Conservation (phyloP, 2,888 invertebrate species). For the Prosopocoilus inquinatus region DNA sequence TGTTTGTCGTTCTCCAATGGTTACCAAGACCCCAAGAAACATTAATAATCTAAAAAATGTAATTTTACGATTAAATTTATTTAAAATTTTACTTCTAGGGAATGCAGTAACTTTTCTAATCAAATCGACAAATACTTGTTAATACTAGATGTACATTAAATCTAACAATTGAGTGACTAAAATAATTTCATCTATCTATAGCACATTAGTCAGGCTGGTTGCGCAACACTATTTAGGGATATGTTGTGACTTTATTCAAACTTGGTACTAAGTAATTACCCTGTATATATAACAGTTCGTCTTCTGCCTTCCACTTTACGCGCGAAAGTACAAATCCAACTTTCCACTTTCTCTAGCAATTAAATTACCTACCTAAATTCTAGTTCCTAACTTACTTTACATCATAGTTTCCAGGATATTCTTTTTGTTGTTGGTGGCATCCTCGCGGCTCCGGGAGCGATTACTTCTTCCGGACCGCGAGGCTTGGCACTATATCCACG, state of each 20-base stretch:
- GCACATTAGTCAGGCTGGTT: background rate
- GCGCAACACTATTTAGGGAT: background rate
- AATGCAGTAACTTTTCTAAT: too few relatives aligned
- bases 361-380: background rate
- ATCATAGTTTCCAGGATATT: constrained; percentile 28
- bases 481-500: constrained; percentile 44
- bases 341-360: background rate
- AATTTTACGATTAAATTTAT: too few relatives aligned
- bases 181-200: too few relatives aligned
- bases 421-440: constrained; percentile 19
- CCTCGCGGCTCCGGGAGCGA: constrained; percentile 36
- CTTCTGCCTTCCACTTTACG: background rate
- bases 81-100: too few relatives aligned
- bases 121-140: too few relatives aligned
- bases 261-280: constrained; percentile 22
- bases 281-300: background rate
- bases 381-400: constrained; percentile 11
- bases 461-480: constrained; percentile 36
- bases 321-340: background rate
- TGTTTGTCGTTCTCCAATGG: too few relatives aligned
- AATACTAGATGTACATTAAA: too few relatives aligned
- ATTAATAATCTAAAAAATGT: too few relatives aligned
- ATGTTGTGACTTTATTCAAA: background rate
- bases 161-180: too few relatives aligned
- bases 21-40: too few relatives aligned